Evolutionary conservation across 2,797 vertebrate species (phyloP).

Genomic region (Sitta carolinensis): DNA sequence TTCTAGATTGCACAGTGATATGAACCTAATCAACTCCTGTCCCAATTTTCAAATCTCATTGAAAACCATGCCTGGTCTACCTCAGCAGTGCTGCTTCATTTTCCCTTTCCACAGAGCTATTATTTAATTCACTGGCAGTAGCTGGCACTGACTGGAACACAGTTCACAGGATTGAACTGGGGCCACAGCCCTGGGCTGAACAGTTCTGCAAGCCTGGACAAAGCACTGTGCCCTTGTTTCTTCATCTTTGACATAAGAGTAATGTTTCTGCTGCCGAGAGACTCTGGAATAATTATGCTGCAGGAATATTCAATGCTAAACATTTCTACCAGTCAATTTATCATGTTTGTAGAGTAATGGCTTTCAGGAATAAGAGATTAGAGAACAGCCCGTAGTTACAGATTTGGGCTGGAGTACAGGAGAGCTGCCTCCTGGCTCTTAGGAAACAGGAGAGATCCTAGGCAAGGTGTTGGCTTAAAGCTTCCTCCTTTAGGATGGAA

Average conservation of each 20-base stretch:
- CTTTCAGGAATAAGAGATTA: background rate
- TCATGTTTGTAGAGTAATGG: background rate
- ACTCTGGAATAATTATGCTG: background rate
- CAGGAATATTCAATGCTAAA: background rate
- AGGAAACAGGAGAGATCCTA: background rate
- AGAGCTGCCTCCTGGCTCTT: background rate
- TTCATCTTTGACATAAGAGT: background rate
- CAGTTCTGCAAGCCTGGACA: background rate
- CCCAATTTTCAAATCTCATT: conserved; percentile 31
- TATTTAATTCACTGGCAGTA: background rate
- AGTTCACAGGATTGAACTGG: background rate
- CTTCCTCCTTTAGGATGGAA: background rate
- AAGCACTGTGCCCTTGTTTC: background rate
- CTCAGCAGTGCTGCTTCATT: background rate
- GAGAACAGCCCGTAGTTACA: background rate
- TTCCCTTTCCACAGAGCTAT: background rate
- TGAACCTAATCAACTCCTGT: background rate
- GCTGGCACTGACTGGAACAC: background rate
- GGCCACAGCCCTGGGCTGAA: background rate
- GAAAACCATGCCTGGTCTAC: conserved; percentile 18
- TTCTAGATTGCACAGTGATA: background rate
- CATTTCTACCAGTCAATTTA: background rate
- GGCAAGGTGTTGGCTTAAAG: background rate
- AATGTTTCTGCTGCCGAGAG: background rate
- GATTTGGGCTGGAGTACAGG: background rate